A percentile compares a stretch with the other conserved stretches of the same genome.
phyloP scores from a whole-genome alignment of 1,140 invertebrate genomes.

The Sminthurides bifidus region DNA sequence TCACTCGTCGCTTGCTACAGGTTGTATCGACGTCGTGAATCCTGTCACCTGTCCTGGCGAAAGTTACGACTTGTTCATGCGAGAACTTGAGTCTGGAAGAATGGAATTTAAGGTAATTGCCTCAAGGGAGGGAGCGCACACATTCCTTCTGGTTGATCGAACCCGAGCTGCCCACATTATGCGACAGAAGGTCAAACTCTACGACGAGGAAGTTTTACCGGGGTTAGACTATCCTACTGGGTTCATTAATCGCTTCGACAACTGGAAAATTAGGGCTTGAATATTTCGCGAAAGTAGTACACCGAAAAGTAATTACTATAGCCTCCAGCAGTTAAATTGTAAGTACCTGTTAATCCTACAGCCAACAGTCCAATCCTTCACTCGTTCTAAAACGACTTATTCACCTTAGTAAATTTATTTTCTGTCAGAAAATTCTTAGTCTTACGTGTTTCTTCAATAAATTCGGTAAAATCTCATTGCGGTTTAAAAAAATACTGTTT shows the following conservation, averaged over 20 bases:
- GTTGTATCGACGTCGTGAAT: not conserved
- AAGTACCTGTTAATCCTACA: not conserved
- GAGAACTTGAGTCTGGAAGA: not conserved
- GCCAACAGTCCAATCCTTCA: too few species aligned
- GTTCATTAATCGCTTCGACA: conserved; percentile 6
- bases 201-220: conserved; percentile 3
- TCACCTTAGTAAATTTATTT: too few species aligned
- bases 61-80: not conserved
- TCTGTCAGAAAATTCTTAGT: too few species aligned
- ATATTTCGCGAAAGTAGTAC: too few species aligned
- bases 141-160: conserved; percentile 2
- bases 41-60: not conserved
- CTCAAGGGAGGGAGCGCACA: not conserved
- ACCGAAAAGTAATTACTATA: too few species aligned
- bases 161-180: not conserved
- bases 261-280: conserved; percentile 7
- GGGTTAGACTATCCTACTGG: conserved; percentile 4
- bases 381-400: too few species aligned
- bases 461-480: too few species aligned
- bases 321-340: too few species aligned
- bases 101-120: conserved; percentile 1
- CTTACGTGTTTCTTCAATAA: too few species aligned
- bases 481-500: too few species aligned
- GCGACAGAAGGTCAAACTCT: not conserved
- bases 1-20: not conserved